Conservation (phyloP, 2,113 vertebrate genomes). For the Nothoprocta pentlandii region DNA sequence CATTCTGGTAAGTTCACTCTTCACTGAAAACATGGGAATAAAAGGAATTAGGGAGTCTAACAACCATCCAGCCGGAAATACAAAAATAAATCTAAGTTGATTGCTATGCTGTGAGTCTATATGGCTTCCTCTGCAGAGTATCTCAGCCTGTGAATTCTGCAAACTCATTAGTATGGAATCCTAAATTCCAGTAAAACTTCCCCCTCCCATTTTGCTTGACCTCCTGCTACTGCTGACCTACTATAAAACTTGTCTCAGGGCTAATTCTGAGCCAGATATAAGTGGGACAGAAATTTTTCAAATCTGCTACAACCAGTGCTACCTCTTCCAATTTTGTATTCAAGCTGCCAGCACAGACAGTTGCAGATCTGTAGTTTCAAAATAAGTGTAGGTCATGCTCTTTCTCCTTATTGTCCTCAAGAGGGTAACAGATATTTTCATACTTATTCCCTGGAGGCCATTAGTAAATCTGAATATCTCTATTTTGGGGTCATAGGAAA, state of each 20-base stretch:
- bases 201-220: background rate
- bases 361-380: constrained; percentile 33
- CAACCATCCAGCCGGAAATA: constrained; percentile 28
- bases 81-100: constrained; percentile 42
- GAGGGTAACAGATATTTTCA: constrained; percentile 62
- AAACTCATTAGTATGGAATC: constrained; percentile 34
- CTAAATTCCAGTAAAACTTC: constrained; percentile 40
- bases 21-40: constrained; percentile 18
- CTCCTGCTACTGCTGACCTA: background rate
- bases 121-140: background rate
- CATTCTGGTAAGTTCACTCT: background rate
- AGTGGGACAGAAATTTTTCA: background rate
- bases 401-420: constrained; percentile 62
- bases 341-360: constrained; percentile 3
- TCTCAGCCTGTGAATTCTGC: background rate
- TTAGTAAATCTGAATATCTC: constrained; percentile 43
- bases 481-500: constrained; percentile 61
- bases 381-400: constrained; percentile 39
- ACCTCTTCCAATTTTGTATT: background rate
- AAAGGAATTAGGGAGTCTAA: constrained; percentile 6
- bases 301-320: background rate
- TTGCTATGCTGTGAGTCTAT: background rate
- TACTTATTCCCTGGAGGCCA: constrained; percentile 44
- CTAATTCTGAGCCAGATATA: background rate
- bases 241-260: background rate